Evolutionary conservation across 2,113 vertebrate species (phyloP).

Genomic region (Catharus fuscescens): DNA sequence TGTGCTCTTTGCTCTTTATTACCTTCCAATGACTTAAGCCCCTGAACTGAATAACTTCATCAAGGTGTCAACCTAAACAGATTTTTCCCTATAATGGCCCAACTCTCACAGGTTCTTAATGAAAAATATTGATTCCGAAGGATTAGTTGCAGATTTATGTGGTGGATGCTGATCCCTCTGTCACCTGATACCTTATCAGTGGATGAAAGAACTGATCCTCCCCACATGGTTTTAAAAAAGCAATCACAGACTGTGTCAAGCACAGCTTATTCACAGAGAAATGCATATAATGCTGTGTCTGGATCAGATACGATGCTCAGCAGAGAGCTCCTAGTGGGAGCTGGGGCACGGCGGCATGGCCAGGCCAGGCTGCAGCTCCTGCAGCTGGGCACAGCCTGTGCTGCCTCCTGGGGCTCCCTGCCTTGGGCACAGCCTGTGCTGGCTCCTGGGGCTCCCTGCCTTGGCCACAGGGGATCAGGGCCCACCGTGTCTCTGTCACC

Average conservation of each 20-base stretch:
- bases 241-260: slow-evolving; percentile 72
- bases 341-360: not conserved
- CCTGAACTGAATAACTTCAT: slow-evolving; percentile 86
- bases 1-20: slow-evolving; percentile 81
- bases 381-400: not conserved
- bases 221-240: slow-evolving; percentile 72
- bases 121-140: slow-evolving; percentile 87
- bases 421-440: not conserved
- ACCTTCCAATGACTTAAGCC: slow-evolving; percentile 82
- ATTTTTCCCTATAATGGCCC: slow-evolving; percentile 84
- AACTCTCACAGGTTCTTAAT: slow-evolving; percentile 84
- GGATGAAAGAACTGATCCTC: slow-evolving; percentile 73
- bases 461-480: not conserved
- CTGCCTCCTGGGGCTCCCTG: not conserved
- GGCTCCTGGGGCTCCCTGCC: not conserved
- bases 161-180: slow-evolving; percentile 80
- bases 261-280: slow-evolving; percentile 72
- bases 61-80: slow-evolving; percentile 87
- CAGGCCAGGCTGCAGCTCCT: not conserved
- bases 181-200: slow-evolving; percentile 81
- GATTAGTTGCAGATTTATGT: slow-evolving; percentile 89
- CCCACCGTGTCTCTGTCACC: not conserved
- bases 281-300: slow-evolving; percentile 67
- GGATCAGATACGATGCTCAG: slow-evolving; percentile 48
- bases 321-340: not conserved